Percentiles rank a stretch among this genome's conserved stretches.
Evolutionary conservation across 2,797 vertebrate species (phyloP).

Genomic region (Urocyon cinereoargenteus): DNA sequence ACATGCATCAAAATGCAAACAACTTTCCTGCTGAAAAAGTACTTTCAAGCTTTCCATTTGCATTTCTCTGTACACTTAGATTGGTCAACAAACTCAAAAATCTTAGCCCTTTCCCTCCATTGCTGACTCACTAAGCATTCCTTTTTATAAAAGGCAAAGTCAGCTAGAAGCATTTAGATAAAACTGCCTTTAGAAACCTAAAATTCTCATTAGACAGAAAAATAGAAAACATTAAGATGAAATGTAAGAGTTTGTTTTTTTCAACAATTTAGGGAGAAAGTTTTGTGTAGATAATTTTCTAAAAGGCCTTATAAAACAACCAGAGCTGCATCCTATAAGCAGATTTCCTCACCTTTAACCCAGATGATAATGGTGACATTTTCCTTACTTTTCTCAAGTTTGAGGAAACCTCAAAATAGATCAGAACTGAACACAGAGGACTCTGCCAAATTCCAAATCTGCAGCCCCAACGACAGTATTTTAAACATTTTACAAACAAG

Average conservation of each 20-base stretch:
- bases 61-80: background rate
- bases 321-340: background rate
- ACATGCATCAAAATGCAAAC: constrained; percentile 20
- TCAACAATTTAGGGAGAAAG: background rate
- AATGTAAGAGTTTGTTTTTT: background rate
- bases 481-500: constrained; percentile 50
- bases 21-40: constrained; percentile 7
- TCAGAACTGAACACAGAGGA: background rate
- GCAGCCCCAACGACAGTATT: background rate
- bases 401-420: constrained; percentile 39
- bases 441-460: constrained; percentile 41
- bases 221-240: background rate
- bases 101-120: background rate
- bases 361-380: constrained; percentile 3
- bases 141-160: constrained; percentile 27
- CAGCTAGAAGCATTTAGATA: constrained; percentile 13
- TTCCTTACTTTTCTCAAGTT: background rate
- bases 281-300: background rate
- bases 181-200: background rate
- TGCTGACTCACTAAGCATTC: background rate
- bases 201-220: background rate
- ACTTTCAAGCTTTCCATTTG: background rate
- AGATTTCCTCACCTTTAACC: background rate
- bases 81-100: background rate
- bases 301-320: background rate